A percentile compares a stretch with the other conserved stretches of the same genome.
Conservation (phyloP, 2,113 vertebrate species). For the Picathartes gymnocephalus region DNA sequence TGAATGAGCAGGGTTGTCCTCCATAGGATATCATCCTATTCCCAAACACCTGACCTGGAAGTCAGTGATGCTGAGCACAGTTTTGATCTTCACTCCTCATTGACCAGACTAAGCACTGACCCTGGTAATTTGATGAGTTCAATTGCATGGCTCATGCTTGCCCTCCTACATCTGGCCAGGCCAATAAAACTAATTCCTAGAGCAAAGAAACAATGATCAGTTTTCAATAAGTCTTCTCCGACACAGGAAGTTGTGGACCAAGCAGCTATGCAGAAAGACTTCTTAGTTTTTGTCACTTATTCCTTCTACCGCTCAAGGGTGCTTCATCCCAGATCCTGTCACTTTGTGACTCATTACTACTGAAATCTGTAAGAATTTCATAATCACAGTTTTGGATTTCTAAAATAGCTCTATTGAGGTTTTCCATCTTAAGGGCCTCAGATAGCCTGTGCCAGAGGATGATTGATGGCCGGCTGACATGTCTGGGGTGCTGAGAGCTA, state of each 20-base stretch:
- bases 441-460: not conserved
- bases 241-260: not conserved
- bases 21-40: not conserved
- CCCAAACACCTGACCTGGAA: not conserved
- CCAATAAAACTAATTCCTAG: not conserved
- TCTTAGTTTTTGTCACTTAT: not conserved
- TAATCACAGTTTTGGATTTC: not conserved
- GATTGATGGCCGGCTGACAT: not conserved
- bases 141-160: not conserved
- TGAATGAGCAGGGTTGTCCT: not conserved
- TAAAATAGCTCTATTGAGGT: not conserved
- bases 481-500: not conserved
- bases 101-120: not conserved
- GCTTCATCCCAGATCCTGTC: not conserved
- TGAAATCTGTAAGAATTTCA: not conserved
- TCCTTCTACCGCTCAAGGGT: not conserved
- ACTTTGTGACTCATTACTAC: not conserved
- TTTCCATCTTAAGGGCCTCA: not conserved
- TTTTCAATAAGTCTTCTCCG: not conserved
- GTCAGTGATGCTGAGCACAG: not conserved
- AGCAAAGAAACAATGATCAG: not conserved
- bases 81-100: not conserved
- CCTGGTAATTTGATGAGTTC: fast-evolving
- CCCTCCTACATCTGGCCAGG: not conserved
- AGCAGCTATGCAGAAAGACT: not conserved